Conservation (phyloP, 2,888 invertebrate genomes). For the Pteria penguin region DNA sequence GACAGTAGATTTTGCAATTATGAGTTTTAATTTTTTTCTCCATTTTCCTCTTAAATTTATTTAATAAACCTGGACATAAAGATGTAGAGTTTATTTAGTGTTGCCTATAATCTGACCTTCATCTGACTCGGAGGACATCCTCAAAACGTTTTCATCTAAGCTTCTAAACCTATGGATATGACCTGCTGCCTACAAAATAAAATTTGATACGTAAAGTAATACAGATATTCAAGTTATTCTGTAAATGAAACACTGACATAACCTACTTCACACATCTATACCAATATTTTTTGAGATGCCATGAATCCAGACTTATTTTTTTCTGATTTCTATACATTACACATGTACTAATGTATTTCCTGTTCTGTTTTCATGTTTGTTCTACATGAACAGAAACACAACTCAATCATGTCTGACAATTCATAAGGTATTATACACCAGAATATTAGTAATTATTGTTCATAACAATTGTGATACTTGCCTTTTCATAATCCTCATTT, state of each 20-base stretch:
- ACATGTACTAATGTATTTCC: too few relatives aligned
- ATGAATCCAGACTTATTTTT: neutral
- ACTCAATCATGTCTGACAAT: too few relatives aligned
- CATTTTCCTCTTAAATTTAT: too few relatives aligned
- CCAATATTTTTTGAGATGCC: neutral
- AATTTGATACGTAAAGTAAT: neutral
- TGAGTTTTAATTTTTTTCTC: too few relatives aligned
- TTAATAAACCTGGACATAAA: too few relatives aligned
- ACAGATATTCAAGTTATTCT: too few relatives aligned
- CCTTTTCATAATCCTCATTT: slow-evolving; percentile 94
- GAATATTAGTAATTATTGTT: slow-evolving; percentile 1
- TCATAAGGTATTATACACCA: too few relatives aligned
- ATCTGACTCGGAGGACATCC: slow-evolving; percentile 89
- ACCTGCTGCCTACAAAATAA: slow-evolving; percentile 86
- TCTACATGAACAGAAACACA: too few relatives aligned
- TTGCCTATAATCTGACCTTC: slow-evolving; percentile 81
- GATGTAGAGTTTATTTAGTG: too few relatives aligned
- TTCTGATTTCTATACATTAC: neutral
- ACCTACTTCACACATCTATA: neutral
- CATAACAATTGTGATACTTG: slow-evolving; percentile 45
- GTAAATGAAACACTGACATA: neutral
- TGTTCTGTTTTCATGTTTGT: too few relatives aligned
- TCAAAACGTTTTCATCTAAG: slow-evolving; percentile 92
- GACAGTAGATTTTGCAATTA: neutral
- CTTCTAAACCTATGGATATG: slow-evolving; percentile 96